Evolutionary conservation across 2,888 invertebrate species (phyloP).

Genomic region (Torymus aiolomorphi): DNA sequence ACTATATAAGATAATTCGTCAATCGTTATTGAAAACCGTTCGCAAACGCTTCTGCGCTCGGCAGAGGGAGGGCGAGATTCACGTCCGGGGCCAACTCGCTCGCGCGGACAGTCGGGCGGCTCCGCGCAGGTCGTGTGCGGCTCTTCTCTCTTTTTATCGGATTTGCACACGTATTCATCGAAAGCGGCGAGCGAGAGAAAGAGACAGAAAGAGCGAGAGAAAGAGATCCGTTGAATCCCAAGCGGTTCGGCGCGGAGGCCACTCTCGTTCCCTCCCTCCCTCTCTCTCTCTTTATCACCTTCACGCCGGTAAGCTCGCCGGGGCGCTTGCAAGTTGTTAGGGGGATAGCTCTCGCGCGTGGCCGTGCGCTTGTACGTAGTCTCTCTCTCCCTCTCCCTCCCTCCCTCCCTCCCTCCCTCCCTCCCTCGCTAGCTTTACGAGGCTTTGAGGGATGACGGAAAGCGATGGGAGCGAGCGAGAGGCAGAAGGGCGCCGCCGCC

Average conservation of each 20-base stretch:
- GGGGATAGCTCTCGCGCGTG: conserved; percentile 1
- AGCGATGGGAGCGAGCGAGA: conserved; percentile 70
- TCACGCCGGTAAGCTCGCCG: conserved; percentile 35
- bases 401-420: neutral
- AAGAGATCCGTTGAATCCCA: conserved; percentile 24
- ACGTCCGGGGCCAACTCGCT: too few species aligned
- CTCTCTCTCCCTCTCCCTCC: conserved; percentile 9
- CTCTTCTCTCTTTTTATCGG: conserved; percentile 32
- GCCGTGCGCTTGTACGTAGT: conserved; percentile 2
- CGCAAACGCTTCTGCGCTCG: too few species aligned
- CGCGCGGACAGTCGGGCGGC: too few species aligned
- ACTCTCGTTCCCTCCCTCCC: conserved; percentile 54
- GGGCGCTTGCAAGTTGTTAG: conserved; percentile 41
- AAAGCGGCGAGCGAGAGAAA: conserved; percentile 11
- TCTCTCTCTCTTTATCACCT: conserved; percentile 49
- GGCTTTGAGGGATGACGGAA: conserved; percentile 70
- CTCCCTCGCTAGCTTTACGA: conserved; percentile 23
- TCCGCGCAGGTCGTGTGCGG: too few species aligned
- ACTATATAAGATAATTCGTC: too few species aligned
- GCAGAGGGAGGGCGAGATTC: too few species aligned
- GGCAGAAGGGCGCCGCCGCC: conserved; percentile 33
- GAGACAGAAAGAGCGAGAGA: conserved; percentile 9
- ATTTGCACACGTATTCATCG: conserved; percentile 36
- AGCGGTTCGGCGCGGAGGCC: conserved; percentile 5
- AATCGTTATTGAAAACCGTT: too few species aligned